phyloP scores from a whole-genome alignment of 2,888 invertebrate species.

The Meteorus cinctellus region DNA sequence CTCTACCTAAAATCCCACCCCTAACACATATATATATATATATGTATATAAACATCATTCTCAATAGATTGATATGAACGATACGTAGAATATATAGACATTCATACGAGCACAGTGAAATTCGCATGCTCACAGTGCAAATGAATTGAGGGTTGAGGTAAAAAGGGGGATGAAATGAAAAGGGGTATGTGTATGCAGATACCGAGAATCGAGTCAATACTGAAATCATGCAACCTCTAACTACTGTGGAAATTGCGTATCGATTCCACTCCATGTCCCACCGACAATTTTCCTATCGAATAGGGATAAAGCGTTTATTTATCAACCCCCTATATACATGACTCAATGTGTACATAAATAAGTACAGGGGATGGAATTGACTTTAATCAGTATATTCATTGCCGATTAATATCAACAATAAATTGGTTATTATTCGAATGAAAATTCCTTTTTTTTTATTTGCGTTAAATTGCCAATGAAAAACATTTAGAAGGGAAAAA shows the following conservation, averaged over 20 bases:
- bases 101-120: not conserved
- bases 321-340: not conserved
- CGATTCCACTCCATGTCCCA: conserved; percentile 16
- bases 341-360: not conserved
- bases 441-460: too few species aligned
- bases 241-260: conserved; percentile 30
- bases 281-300: conserved; percentile 12
- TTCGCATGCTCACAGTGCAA: not conserved
- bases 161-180: not conserved
- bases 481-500: too few species aligned
- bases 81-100: too few species aligned
- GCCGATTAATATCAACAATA: not conserved
- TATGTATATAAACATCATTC: not conserved
- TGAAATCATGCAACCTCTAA: conserved; percentile 26
- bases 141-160: not conserved
- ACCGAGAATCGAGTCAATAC: conserved; percentile 31
- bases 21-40: not conserved
- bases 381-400: not conserved
- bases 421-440: not conserved
- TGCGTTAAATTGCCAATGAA: too few species aligned
- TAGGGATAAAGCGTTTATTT: conserved; percentile 16
- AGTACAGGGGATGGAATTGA: not conserved
- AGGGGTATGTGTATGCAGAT: conserved; percentile 1
- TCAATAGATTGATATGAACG: not conserved
- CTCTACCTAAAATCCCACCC: not conserved